These are phyloP conservation scores for Drosophila recens DNA, from an alignment of 2,888 invertebrate genomes.

Conservation along the genomic window DNA sequence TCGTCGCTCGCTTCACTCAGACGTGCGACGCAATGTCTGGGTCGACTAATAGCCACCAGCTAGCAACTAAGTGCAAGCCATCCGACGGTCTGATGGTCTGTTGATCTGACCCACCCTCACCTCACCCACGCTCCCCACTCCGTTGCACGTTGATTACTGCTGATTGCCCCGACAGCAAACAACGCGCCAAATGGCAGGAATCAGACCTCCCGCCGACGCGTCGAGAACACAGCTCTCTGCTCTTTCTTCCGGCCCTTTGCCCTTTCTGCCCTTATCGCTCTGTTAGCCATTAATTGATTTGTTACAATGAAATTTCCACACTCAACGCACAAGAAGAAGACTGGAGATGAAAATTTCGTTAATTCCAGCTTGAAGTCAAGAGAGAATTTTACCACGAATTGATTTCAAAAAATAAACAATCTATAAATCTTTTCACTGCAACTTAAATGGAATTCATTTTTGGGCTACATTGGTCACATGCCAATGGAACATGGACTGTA, in stretches of 20 bases:
- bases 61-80: constrained; percentile 35
- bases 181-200: constrained; percentile 72
- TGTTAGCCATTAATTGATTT: constrained; percentile 74
- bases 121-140: constrained; percentile 9
- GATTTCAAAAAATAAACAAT: constrained; percentile 44
- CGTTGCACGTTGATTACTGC: constrained; percentile 69
- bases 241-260: background rate
- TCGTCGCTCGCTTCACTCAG: constrained; percentile 55
- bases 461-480: constrained; percentile 52
- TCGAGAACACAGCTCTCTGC: constrained; percentile 6
- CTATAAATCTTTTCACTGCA: constrained; percentile 55
- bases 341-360: constrained; percentile 54
- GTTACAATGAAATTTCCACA: constrained; percentile 77
- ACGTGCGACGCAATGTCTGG: constrained; percentile 73
- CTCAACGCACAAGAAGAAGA: constrained; percentile 55
- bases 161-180: constrained; percentile 73
- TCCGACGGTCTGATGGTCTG: constrained; percentile 17
- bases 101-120: constrained; percentile 27
- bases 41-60: constrained; percentile 46
- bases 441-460: constrained; percentile 43
- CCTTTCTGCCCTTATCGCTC: constrained; percentile 3
- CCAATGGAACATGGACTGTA: constrained; percentile 55
- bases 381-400: constrained; percentile 40
- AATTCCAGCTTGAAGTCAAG: constrained; percentile 39
- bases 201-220: constrained; percentile 52